Evolutionary conservation across 2,113 vertebrate species (phyloP), one percentile per base, ranked within the genome.

Genomic region (Odobenus rosmarus): DNA sequence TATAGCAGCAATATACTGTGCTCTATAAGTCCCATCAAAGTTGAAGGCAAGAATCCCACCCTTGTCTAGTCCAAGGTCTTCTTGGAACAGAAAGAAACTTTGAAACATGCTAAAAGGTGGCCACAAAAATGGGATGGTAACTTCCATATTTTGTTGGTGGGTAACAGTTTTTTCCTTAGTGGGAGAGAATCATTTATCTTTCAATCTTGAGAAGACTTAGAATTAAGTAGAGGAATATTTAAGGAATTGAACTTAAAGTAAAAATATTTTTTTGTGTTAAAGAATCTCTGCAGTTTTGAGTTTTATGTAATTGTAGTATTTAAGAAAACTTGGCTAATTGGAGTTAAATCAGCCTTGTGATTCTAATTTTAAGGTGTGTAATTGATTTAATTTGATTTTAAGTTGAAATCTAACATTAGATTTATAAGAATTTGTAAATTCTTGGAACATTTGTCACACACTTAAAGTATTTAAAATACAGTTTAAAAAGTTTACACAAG

Each of bases 311-410:
- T 53, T 49, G 4, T 81, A 88, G 46, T 77, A 67, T 82, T 69
- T 90, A 77, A 88, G 64, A 82, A 62, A 67, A 88, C 51, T 24
- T 94, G 61, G 55, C 24, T 76, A 77, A 42, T 16, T 72, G 31
- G 51, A 61, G 5, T 87, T 69, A 92, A 21, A 36, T 86, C 62
- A 67, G 42, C n/a, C 46, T 76, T 93, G 36, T 67, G 24, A 51
- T 76, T 77, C 33, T 21, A 85, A n/a, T 42, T 84, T 49, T 93
- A 90, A 93, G 53, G n/a, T 14, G 4, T 55, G 10, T 62, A 28
- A 85, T 23, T 79, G 39, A 69, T 89, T 89, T 74, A 36, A 93
- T 87, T 88, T 87, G 24, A 67, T 62, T 95, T 95, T 62, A 71
- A 88, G 14, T 46, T 57, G 24, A 96, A 89, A 79, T 88, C 79